Evolutionary conservation across 2,888 invertebrate genomes (phyloP), one percentile per base, ranked within the genome.

Genomic region (Antheraea assamensis): DNA sequence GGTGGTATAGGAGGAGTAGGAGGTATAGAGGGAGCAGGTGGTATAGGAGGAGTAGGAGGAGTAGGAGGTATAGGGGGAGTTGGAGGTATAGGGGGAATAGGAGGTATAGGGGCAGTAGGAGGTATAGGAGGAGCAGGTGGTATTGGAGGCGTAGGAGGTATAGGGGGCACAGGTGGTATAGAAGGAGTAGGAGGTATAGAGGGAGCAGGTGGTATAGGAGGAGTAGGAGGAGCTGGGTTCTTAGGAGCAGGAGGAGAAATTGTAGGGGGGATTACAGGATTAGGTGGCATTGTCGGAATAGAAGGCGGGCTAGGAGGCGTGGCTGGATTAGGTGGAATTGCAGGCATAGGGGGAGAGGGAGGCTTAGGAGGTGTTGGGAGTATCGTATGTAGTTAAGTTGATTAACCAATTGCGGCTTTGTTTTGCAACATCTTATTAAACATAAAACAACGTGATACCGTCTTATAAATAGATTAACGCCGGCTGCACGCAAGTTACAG

Each of bases 41-140:
- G 73, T 2, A 74, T 76, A 71, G 78, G 75, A 15, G 75, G 78
- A 78, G 55, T 71, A 47, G 72, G 71, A 3, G 74, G 49, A n/a
- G n/a, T n/a, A n/a, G n/a, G n/a, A n/a, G n/a, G n/a, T 31, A 68
- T 47, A 8, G 72, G 27, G n/a, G 78, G 79, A 42, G 2, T 31
- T 66, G 74, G 21, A 55, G 72, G 71, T 17, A 42, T 80, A 64
- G 81, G 73, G 66, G 77, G 78, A 75, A 47, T 42, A 27, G 55
- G 15, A 15, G 76, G 78, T 31, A 52, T 81, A n/a, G 77, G 78
- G 52, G 81, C 58, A 3, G 49, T 77, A 24, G 76, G 80, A 24
- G 78, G 78, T 2, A 66, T 81, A 52, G 81, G 78, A n/a, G 74
- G 72, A 7, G 8, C 31, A 10, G 64, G 66, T 21, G 72, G 70